phyloP scores from a whole-genome alignment of 2,888 invertebrate species.

The Andrena bicolor region DNA sequence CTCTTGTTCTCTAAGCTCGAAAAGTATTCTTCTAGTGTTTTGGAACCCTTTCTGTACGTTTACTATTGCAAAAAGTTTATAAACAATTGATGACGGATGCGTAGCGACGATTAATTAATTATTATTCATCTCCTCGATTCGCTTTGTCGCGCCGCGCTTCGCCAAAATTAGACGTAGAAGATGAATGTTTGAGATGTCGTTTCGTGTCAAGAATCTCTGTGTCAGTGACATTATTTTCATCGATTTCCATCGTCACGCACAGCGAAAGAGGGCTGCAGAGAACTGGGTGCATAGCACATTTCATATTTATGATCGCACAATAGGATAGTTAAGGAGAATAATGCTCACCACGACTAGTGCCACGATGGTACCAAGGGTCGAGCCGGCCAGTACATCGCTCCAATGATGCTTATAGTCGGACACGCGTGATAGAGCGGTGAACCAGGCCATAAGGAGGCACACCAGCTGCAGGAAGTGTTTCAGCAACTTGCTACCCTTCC shows the following conservation, averaged over 20 bases:
- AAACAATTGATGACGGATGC: too few species aligned
- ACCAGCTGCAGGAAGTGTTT: slow-evolving; percentile 94
- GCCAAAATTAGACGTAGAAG: too few species aligned
- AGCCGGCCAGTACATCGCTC: slow-evolving; percentile 97
- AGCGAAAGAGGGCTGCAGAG: slow-evolving; percentile 1
- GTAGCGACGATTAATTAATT: too few species aligned
- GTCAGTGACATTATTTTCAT: not conserved
- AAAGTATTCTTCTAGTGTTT: too few species aligned
- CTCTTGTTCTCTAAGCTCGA: too few species aligned
- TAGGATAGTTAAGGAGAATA: slow-evolving; percentile 43
- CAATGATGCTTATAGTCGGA: slow-evolving; percentile 99
- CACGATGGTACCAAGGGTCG: slow-evolving; percentile 88
- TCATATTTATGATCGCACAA: slow-evolving; percentile 38
- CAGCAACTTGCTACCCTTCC: slow-evolving; percentile 92
- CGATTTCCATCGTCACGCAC: not conserved
- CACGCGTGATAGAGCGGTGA: slow-evolving; percentile 95
- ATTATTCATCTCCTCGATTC: too few species aligned
- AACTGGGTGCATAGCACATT: not conserved
- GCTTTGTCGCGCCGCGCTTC: too few species aligned
- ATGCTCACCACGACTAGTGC: slow-evolving; percentile 90
- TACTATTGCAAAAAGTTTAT: too few species aligned
- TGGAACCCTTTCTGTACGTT: too few species aligned
- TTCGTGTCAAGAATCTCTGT: not conserved
- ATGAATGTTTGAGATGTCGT: not conserved
- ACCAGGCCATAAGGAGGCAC: slow-evolving; percentile 92